phyloP scores from a whole-genome alignment of 1,140 invertebrate species.

The Nautilus pompilius region DNA sequence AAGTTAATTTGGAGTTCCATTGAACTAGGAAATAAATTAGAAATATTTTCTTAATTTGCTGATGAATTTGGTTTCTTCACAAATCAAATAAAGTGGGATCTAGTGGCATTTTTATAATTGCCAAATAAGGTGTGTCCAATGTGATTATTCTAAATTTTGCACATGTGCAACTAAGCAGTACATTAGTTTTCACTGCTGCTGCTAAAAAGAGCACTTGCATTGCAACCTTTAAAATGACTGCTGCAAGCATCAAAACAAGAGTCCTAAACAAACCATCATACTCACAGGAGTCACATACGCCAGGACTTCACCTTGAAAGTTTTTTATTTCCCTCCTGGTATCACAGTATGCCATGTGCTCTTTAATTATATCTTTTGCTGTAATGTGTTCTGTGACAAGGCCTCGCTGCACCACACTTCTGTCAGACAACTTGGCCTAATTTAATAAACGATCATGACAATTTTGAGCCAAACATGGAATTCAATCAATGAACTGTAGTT shows the following conservation, averaged over 20 bases:
- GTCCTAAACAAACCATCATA: slow-evolving; percentile 17
- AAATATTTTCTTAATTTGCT: too few relatives aligned
- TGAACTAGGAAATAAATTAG: too few relatives aligned
- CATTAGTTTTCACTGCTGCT: not conserved
- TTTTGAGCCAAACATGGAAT: too few relatives aligned
- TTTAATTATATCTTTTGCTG: slow-evolving; percentile 70
- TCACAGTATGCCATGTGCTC: slow-evolving; percentile 72
- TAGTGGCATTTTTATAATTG: not conserved
- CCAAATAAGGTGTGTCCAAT: not conserved
- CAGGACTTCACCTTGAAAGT: slow-evolving; percentile 71
- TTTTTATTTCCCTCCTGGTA: slow-evolving; percentile 62
- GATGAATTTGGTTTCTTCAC: too few relatives aligned
- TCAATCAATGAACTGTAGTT: too few relatives aligned
- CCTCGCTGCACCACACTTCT: slow-evolving; percentile 68
- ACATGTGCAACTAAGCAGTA: not conserved
- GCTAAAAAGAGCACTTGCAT: not conserved
- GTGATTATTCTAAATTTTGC: not conserved
- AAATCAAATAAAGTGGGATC: not conserved
- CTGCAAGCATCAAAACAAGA: not conserved
- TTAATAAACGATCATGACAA: too few relatives aligned
- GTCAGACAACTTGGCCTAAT: slow-evolving; percentile 31
- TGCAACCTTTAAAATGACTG: not conserved
- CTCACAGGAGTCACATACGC: slow-evolving; percentile 89
- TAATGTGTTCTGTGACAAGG: slow-evolving; percentile 66
- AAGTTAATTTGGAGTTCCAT: too few relatives aligned